These are phyloP conservation scores for Trisateles emortualis DNA, from an alignment of 2,888 invertebrate species.

Conservation along the genomic window DNA sequence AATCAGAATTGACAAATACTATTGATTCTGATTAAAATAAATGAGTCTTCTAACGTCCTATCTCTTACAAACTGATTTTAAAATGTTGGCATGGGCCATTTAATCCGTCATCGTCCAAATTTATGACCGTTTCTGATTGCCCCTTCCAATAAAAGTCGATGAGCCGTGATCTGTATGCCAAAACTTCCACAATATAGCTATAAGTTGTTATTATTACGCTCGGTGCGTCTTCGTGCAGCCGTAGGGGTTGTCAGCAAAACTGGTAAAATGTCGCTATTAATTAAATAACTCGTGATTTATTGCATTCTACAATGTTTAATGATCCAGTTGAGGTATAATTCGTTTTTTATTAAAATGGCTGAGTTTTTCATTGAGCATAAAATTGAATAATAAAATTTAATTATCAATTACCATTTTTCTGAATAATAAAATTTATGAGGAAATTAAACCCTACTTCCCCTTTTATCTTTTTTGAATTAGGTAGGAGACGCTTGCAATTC, in stretches of 20 bases:
- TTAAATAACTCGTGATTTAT: conserved; percentile 47
- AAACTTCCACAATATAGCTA: conserved; percentile 77
- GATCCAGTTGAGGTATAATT: conserved; percentile 13
- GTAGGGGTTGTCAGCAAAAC: conserved; percentile 50
- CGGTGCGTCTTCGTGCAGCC: conserved; percentile 54
- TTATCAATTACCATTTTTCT: no score
- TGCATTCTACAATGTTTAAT: conserved; percentile 24
- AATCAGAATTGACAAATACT: not conserved
- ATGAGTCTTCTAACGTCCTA: conserved; percentile 5
- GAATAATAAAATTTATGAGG: no score
- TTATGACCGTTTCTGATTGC: conserved; percentile 66
- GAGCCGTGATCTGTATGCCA: conserved; percentile 81
- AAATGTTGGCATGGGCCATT: conserved; percentile 76
- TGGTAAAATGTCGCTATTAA: conserved; percentile 47
- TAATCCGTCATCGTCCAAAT: conserved; percentile 78
- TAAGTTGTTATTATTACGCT: conserved; percentile 67
- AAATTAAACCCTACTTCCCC: no score
- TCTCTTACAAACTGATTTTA: conserved; percentile 65
- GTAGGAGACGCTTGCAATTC: no score
- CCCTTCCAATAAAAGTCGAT: conserved; percentile 81
- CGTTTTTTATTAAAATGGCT: conserved; percentile 3
- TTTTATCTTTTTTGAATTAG: no score
- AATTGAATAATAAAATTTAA: no score
- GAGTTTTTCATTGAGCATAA: not conserved
- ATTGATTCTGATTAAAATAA: not conserved